Evolutionary conservation across 37 sponge, comb jelly and placozoan species (phyloP).

Genomic region (Bolinopsis microptera): DNA sequence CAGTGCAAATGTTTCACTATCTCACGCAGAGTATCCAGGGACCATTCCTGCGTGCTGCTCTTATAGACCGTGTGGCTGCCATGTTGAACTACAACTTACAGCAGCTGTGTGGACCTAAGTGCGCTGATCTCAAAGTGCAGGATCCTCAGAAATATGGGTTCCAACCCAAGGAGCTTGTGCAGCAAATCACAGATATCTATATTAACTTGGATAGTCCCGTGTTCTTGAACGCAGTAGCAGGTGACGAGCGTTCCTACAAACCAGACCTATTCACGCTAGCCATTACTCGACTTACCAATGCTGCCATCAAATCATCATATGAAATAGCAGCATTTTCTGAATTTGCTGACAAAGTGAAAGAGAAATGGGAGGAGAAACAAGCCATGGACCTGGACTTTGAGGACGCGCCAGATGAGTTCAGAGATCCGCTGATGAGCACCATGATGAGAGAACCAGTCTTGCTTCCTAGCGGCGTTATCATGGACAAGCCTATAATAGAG

Average conservation of each 20-base stretch:
- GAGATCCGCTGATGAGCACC: conserved; percentile 95
- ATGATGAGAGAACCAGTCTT: conserved; percentile 90
- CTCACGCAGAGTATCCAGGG: conserved; percentile 76
- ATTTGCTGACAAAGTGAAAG: conserved; percentile 70
- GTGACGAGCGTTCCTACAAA: conserved; percentile 86
- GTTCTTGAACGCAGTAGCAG: conserved; percentile 82
- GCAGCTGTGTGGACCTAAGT: conserved; percentile 94
- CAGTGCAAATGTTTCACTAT: conserved; percentile 82
- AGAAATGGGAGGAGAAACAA: conserved; percentile 70
- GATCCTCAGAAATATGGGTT: conserved; percentile 91
- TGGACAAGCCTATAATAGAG: conserved; percentile 86
- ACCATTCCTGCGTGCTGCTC: conserved; percentile 80
- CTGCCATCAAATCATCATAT: conserved; percentile 39
- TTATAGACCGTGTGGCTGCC: conserved; percentile 74
- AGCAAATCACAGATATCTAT: conserved; percentile 87
- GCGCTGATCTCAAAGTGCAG: conserved; percentile 82
- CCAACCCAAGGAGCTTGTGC: conserved; percentile 79
- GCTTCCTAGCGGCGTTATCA: conserved; percentile 88
- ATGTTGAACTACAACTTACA: conserved; percentile 94
- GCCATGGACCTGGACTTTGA: conserved; percentile 74
- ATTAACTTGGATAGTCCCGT: conserved; percentile 78
- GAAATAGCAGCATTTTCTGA: conserved; percentile 68
- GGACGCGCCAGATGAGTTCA: conserved; percentile 87
- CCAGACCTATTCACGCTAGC: conserved; percentile 76
- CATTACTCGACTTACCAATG: conserved; percentile 28